Conservation (phyloP, 2,113 vertebrate species). For the Vireo altiloquus region DNA sequence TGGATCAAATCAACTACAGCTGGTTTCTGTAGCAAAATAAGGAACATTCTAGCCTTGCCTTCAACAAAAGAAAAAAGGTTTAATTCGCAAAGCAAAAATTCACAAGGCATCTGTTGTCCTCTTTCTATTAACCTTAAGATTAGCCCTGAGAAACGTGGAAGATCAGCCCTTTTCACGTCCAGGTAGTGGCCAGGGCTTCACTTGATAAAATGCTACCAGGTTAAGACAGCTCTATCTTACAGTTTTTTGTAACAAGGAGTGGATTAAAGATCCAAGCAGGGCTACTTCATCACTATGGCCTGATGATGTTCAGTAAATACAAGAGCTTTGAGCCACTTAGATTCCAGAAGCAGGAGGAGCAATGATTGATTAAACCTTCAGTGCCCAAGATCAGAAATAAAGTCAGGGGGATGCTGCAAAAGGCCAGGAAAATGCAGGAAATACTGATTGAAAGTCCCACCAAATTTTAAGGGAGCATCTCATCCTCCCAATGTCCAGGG, state of each 20-base stretch:
- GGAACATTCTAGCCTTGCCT: background rate
- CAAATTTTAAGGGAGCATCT: background rate
- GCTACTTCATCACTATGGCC: background rate
- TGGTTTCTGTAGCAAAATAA: background rate
- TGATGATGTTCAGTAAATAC: background rate
- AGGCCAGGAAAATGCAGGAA: background rate
- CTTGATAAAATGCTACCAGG: background rate
- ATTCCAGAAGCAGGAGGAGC: background rate
- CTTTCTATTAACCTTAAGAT: background rate
- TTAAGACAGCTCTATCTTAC: background rate
- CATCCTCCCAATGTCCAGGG: background rate
- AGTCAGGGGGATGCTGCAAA: background rate
- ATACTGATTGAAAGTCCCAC: background rate
- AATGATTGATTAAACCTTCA: slow-evolving; percentile 7
- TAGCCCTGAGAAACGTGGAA: background rate
- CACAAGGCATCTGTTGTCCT: background rate
- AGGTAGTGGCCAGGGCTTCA: background rate
- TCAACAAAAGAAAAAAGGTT: background rate
- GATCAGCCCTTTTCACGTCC: background rate
- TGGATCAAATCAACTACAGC: background rate
- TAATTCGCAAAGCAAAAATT: background rate
- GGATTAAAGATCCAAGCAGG: background rate
- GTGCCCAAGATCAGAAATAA: background rate
- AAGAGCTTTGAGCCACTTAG: background rate
- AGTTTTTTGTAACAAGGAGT: background rate